Percentiles rank a stretch among this genome's conserved stretches.
Evolutionary conservation across 2,797 vertebrate species (phyloP).

Genomic region (Fistularia tabacaria): DNA sequence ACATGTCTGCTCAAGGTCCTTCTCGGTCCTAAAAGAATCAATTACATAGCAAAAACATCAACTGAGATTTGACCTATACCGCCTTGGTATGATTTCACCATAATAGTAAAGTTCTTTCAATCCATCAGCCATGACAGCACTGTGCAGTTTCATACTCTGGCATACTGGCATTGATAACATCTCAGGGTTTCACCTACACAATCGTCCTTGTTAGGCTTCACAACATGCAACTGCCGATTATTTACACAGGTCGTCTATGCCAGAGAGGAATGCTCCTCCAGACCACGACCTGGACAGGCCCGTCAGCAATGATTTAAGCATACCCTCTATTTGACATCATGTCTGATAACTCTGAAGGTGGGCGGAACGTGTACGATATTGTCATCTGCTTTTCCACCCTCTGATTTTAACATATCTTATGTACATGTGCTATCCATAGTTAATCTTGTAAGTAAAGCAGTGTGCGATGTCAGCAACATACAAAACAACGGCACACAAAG

Average conservation of each 20-base stretch:
- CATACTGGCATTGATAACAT: slow-evolving; percentile 50
- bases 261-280: too few relatives aligned
- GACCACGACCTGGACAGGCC: background rate
- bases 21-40: too few relatives aligned
- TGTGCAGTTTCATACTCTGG: slow-evolving; percentile 23
- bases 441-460: slow-evolving; percentile 69
- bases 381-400: slow-evolving; percentile 56
- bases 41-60: too few relatives aligned
- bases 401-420: slow-evolving; percentile 63
- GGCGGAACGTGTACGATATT: slow-evolving; percentile 44
- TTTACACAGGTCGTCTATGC: too few relatives aligned
- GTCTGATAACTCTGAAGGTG: slow-evolving; percentile 31
- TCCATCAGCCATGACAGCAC: slow-evolving; percentile 18
- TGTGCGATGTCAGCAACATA: slow-evolving; percentile 39
- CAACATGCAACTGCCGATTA: background rate
- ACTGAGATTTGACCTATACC: too few relatives aligned
- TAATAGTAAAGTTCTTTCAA: slow-evolving; percentile 1
- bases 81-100: too few relatives aligned
- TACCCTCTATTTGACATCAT: slow-evolving; percentile 41
- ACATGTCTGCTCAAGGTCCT: too few relatives aligned
- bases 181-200: slow-evolving; percentile 64
- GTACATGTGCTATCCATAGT: slow-evolving; percentile 68
- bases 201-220: background rate
- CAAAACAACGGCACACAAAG: slow-evolving; percentile 52
- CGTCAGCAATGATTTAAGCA: slow-evolving; percentile 36